A percentile compares a stretch with the other conserved stretches of the same genome.
These are phyloP conservation scores for Phrynocephalus forsythii DNA, from an alignment of 2,797 vertebrate species.

Conservation along the genomic window DNA sequence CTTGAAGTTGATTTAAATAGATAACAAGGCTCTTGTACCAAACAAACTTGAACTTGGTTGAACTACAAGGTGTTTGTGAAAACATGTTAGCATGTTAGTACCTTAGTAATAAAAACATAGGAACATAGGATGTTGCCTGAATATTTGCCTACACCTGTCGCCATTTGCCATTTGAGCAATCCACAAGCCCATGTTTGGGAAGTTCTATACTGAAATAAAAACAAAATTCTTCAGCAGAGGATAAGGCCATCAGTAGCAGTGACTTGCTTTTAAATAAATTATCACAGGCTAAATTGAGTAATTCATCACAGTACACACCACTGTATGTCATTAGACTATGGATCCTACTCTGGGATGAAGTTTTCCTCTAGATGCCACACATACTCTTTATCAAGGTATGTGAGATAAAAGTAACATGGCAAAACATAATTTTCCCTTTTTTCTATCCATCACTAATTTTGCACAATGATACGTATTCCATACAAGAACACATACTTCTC, in stretches of 20 bases:
- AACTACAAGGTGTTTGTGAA: not conserved
- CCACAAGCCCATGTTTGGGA: not conserved
- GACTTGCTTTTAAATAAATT: not conserved
- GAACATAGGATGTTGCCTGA: not conserved
- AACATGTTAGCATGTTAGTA: not conserved
- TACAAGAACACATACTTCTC: not conserved
- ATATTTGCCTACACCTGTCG: not conserved
- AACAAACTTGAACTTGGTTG: not conserved
- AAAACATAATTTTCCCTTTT: not conserved
- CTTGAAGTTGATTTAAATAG: not conserved
- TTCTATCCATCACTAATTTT: not conserved
- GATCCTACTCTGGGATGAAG: not conserved
- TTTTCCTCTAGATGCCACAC: not conserved
- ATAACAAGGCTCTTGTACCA: not conserved
- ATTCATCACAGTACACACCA: not conserved
- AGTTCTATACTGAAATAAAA: not conserved
- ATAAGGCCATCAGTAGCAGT: not conserved
- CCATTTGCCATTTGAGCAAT: not conserved
- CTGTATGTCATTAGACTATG: not conserved
- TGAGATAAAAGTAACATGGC: not conserved
- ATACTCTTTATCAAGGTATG: not conserved
- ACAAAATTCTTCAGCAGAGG: not conserved
- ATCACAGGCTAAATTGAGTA: not conserved
- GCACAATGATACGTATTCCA: not conserved
- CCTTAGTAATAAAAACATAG: not conserved